A percentile compares a stretch with the other conserved stretches of the same genome.
phyloP scores from a whole-genome alignment of 2,888 invertebrate genomes.

The Polia nebulosa region DNA sequence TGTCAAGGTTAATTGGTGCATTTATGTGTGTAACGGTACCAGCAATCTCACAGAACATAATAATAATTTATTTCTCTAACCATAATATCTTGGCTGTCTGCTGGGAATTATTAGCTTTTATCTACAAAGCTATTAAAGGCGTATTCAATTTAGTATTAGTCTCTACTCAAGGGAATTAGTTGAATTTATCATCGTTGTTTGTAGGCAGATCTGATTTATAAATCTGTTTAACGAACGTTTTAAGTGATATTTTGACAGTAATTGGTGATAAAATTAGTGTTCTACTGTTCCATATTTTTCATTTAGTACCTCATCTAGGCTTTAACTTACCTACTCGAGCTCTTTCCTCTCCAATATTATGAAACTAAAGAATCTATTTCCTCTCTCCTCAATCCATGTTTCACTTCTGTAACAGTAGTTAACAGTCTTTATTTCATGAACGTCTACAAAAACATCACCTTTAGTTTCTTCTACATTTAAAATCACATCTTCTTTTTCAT shows the following conservation, averaged over 20 bases:
- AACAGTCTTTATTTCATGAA: neutral
- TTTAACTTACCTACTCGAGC: neutral
- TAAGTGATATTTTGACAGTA: slow-evolving; percentile 13
- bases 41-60: slow-evolving; percentile 44
- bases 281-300: neutral
- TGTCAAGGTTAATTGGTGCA: slow-evolving; percentile 46
- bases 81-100: slow-evolving; percentile 55
- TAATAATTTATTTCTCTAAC: slow-evolving; percentile 52
- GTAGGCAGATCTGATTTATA: slow-evolving; percentile 46
- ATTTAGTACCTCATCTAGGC: neutral
- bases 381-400: too few relatives aligned
- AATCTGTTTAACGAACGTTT: slow-evolving; percentile 19
- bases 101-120: slow-evolving; percentile 56
- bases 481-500: too few relatives aligned
- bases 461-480: too few relatives aligned
- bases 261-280: slow-evolving; percentile 17
- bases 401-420: too few relatives aligned
- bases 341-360: neutral
- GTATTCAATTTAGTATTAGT: slow-evolving; percentile 59
- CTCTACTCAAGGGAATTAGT: slow-evolving; percentile 51
- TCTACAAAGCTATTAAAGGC: slow-evolving; percentile 57
- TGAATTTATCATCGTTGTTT: slow-evolving; percentile 53
- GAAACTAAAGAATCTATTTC: too few relatives aligned
- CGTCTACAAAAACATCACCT: neutral
- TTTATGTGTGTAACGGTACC: slow-evolving; percentile 52